Conservation (phyloP, 2,797 vertebrate genomes). For the Apogon hyalosoma region DNA sequence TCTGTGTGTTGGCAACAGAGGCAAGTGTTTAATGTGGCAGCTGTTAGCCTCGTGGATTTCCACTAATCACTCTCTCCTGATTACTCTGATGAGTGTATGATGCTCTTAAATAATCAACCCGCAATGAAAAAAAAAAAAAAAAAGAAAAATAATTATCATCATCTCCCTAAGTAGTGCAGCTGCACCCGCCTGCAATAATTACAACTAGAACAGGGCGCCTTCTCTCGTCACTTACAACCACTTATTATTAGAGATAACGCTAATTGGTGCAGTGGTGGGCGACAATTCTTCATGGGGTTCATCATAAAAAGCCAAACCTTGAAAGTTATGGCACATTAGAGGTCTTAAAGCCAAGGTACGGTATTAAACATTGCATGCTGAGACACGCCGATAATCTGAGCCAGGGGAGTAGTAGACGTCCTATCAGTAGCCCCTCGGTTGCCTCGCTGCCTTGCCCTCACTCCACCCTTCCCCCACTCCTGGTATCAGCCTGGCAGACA, state of each 20-base stretch:
- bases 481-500: constrained; percentile 91
- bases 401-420: constrained; percentile 76
- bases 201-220: constrained; percentile 83
- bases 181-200: constrained; percentile 86
- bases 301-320: constrained; percentile 79
- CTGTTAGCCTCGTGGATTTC: constrained; percentile 86
- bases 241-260: constrained; percentile 85
- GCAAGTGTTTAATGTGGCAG: constrained; percentile 86
- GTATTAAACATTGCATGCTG: constrained; percentile 75
- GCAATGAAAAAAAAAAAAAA: constrained; percentile 78
- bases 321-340: constrained; percentile 79
- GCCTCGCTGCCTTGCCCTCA: constrained; percentile 70
- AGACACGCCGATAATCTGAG: constrained; percentile 74
- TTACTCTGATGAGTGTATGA: constrained; percentile 87
- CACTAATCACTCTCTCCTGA: constrained; percentile 88
- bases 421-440: constrained; percentile 75
- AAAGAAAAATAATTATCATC: constrained; percentile 86
- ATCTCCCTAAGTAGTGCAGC: constrained; percentile 86
- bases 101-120: constrained; percentile 88
- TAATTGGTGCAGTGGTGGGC: constrained; percentile 81
- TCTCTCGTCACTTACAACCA: constrained; percentile 84
- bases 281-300: constrained; percentile 79
- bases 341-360: constrained; percentile 75
- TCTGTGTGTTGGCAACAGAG: constrained; percentile 81
- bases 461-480: constrained; percentile 76